Conservation (phyloP, 1,140 invertebrate genomes). For the Zaprionus africanus region DNA sequence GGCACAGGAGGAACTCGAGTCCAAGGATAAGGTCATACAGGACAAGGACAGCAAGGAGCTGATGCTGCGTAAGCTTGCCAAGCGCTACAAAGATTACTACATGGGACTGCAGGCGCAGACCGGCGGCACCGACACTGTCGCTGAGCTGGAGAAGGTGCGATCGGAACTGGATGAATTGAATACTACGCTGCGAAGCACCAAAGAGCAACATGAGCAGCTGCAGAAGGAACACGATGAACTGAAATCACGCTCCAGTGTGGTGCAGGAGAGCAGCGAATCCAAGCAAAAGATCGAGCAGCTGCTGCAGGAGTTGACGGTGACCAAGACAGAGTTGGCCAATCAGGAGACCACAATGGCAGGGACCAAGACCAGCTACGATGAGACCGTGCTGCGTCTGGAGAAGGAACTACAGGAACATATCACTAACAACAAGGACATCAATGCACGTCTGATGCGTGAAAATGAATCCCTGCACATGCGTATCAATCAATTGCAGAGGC, state of each 20-base stretch:
- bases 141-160: slow-evolving; percentile 84
- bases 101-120: slow-evolving; percentile 87
- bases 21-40: slow-evolving; percentile 88
- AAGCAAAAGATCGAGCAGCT: slow-evolving; percentile 64
- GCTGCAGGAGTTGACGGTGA: slow-evolving; percentile 82
- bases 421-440: slow-evolving; percentile 87
- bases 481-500: slow-evolving; percentile 91
- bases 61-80: slow-evolving; percentile 95
- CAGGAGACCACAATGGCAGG: slow-evolving; percentile 87
- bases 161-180: slow-evolving; percentile 88
- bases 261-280: slow-evolving; percentile 78
- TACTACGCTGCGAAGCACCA: slow-evolving; percentile 86
- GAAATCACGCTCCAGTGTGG: slow-evolving; percentile 84
- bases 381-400: slow-evolving; percentile 88
- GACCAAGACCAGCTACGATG: slow-evolving; percentile 90
- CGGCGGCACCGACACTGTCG: slow-evolving; percentile 73
- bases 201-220: slow-evolving; percentile 88
- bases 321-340: slow-evolving; percentile 84
- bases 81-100: slow-evolving; percentile 95
- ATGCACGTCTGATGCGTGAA: slow-evolving; percentile 87
- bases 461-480: slow-evolving; percentile 91
- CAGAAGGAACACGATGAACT: slow-evolving; percentile 90
- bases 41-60: slow-evolving; percentile 91
- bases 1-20: slow-evolving; percentile 88
- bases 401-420: slow-evolving; percentile 90